These are phyloP conservation scores for Catostylus mosaicus DNA, from an alignment of 30 jellyfish, hydroid and myxozoan genomes.

Conservation along the genomic window DNA sequence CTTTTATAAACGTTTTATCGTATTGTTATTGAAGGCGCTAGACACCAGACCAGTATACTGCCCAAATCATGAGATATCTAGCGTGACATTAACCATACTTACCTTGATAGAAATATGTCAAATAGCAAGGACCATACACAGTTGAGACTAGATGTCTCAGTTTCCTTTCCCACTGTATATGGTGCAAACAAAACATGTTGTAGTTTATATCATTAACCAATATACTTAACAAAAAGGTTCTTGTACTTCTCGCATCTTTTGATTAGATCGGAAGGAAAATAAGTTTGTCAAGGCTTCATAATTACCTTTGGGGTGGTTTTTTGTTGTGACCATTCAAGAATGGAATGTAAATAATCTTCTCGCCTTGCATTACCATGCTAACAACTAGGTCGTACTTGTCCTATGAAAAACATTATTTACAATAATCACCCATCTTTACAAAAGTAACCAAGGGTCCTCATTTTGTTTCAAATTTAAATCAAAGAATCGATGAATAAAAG, in stretches of 20 bases:
- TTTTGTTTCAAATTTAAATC: too few relatives aligned
- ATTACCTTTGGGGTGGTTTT: conserved; percentile 53
- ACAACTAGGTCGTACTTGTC: conserved; percentile 63
- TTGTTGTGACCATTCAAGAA: conserved; percentile 69
- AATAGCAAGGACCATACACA: background rate
- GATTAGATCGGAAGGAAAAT: too few relatives aligned
- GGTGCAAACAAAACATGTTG: background rate
- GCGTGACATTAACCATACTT: too few relatives aligned
- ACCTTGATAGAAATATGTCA: background rate
- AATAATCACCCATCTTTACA: background rate
- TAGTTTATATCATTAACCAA: too few relatives aligned
- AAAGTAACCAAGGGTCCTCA: too few relatives aligned
- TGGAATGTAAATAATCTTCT: conserved; percentile 76
- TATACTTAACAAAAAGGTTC: too few relatives aligned
- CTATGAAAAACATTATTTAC: conserved; percentile 39
- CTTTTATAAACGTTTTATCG: too few relatives aligned
- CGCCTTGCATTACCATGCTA: conserved; percentile 90
- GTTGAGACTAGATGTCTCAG: background rate
- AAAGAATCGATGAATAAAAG: too few relatives aligned
- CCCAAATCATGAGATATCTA: background rate
- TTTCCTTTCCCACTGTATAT: background rate
- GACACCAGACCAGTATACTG: too few relatives aligned
- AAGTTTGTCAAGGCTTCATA: too few relatives aligned
- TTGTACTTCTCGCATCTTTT: too few relatives aligned
- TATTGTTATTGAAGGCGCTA: too few relatives aligned